Evolutionary conservation across 2,888 invertebrate genomes (phyloP), one percentile per base, ranked within the genome.

Genomic region (Aethes cnicana): DNA sequence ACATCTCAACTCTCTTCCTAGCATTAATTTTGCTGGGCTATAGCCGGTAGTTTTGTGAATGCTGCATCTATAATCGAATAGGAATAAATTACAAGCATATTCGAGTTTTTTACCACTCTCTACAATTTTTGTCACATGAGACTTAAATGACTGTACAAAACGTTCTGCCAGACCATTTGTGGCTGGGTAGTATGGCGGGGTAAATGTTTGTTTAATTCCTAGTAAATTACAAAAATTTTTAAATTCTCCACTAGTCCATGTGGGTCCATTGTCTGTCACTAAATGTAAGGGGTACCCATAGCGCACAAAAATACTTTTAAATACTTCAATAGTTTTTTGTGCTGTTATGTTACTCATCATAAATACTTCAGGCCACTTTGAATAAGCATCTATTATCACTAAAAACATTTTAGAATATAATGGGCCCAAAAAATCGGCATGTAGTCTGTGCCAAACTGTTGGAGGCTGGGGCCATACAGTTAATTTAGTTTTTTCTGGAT

Each of bases 391-490:
- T 4, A 55, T 39, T 9, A 46, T 30, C 4, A 55, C 39, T 21
- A 57, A 43, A 20, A 47, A 57, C 14, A 26, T 42, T 43, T 53
- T 55, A 3, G 37, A 42, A n/a, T 11, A 11, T 3, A 57, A 36
- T 6, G 53, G 53, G 1, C 57, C 57, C 16, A 46, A 8, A 18
- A 53, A 57, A 14, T 58, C 54, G 1, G 50, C 37, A 39, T 58
- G 56, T n/a, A 58, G 18, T n/a, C 56, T 35, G 6, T 26, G 11
- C 56, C 54, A 56, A 1, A 46, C 47, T 11, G 14, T 25, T 5
- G 39, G 36, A 5, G 49, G 33, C 9, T 36, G n/a, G 3, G 39
- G 20, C 54, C 54, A 50, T 1, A 14, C 30, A 2, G 20, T 43
- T 3, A 43, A 17, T 5, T 12, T 12, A 7, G 21, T 9, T 21